Evolutionary conservation across 2,797 vertebrate genomes (phyloP).

Genomic region (Stomatorhinus walkeri): DNA sequence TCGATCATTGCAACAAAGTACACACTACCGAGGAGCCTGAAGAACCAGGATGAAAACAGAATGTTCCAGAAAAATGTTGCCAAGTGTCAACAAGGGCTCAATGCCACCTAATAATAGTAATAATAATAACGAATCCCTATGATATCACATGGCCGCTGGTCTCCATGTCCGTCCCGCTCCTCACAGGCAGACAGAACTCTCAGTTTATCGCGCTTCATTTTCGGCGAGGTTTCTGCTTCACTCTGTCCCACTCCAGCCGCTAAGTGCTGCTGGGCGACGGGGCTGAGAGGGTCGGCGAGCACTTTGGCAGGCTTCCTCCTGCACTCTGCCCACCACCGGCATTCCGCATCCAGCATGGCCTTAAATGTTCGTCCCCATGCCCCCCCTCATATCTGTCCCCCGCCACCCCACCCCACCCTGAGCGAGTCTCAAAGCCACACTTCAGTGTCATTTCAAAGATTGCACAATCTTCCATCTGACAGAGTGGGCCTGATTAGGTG

Average conservation of each 20-base stretch:
- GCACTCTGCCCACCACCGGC: conserved; percentile 29
- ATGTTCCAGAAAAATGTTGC: not conserved
- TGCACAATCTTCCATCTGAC: conserved; percentile 17
- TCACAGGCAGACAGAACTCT: conserved; percentile 15
- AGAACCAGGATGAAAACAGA: not conserved
- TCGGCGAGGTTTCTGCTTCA: conserved; percentile 25
- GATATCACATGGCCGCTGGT: conserved; percentile 28
- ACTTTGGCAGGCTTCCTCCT: conserved; percentile 27
- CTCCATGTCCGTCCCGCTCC: conserved; percentile 14
- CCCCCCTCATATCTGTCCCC: not conserved
- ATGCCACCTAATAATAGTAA: not conserved
- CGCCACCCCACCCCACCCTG: not conserved
- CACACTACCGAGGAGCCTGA: not conserved
- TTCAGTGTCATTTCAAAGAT: conserved; percentile 18
- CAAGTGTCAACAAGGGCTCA: not conserved
- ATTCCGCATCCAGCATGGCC: conserved; percentile 38
- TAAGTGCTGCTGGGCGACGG: conserved; percentile 25
- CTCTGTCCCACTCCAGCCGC: conserved; percentile 25
- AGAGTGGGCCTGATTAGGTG: conserved; percentile 22
- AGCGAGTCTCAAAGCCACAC: not conserved
- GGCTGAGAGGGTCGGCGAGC: conserved; percentile 26
- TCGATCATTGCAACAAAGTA: not conserved
- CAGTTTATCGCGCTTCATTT: conserved; percentile 31
- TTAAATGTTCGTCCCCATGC: conserved; percentile 28
- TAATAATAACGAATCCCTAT: conserved; percentile 5